A percentile compares a stretch with the other conserved stretches of the same genome.
phyloP scores from a whole-genome alignment of 2,113 vertebrate species.

The Furnarius figulus region DNA sequence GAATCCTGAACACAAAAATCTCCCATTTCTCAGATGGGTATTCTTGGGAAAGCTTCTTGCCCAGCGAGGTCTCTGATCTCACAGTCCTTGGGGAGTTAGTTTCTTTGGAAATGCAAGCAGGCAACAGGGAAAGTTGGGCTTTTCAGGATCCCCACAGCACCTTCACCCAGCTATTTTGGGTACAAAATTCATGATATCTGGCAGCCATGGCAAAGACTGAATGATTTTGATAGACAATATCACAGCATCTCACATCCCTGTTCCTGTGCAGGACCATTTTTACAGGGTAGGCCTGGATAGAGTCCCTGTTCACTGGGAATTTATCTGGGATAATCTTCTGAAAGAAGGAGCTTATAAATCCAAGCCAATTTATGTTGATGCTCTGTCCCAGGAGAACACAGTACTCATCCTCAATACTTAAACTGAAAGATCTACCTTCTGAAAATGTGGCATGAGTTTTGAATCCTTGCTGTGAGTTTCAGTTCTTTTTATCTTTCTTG shows the following conservation, averaged over 20 bases:
- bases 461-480: neutral
- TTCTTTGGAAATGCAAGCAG: neutral
- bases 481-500: neutral
- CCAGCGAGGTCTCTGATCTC: neutral
- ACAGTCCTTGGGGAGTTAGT: neutral
- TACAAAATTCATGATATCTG: neutral
- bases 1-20: neutral
- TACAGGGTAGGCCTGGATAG: neutral
- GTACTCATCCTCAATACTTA: neutral
- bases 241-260: neutral
- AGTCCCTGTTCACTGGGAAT: neutral
- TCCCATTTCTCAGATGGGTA: neutral
- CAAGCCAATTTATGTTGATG: neutral
- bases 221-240: neutral
- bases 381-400: neutral
- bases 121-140: accelerated
- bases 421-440: neutral
- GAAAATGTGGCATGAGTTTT: neutral
- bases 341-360: neutral
- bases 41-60: neutral
- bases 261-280: neutral
- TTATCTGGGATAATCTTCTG: neutral
- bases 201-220: neutral
- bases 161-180: neutral
- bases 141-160: neutral